phyloP scores from a whole-genome alignment of 2,888 invertebrate species.

The Trichopoda pennipes region DNA sequence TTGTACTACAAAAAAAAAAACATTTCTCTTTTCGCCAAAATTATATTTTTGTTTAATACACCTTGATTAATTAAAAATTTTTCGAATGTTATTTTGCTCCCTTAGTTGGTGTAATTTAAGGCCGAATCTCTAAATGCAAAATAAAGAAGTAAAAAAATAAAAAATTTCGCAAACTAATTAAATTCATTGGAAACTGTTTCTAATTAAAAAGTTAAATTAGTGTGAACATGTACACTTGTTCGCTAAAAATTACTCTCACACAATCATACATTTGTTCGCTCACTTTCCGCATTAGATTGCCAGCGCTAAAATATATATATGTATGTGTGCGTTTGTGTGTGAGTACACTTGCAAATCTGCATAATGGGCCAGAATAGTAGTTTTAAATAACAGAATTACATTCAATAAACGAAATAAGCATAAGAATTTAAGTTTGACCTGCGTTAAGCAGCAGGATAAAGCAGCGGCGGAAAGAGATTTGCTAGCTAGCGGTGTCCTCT shows the following conservation, averaged over 20 bases:
- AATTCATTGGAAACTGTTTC: constrained; percentile 63
- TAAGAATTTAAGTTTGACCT: too few species aligned
- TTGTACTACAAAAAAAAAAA: background rate
- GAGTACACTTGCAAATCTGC: background rate
- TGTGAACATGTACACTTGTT: constrained; percentile 66
- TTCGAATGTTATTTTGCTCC: constrained; percentile 37
- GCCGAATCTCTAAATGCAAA: constrained; percentile 15
- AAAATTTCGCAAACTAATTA: constrained; percentile 63
- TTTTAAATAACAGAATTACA: too few species aligned
- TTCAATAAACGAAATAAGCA: too few species aligned
- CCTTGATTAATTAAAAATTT: constrained; percentile 49
- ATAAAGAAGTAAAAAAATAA: constrained; percentile 9
- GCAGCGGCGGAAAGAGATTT: too few species aligned
- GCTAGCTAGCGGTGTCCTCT: too few species aligned
- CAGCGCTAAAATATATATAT: background rate
- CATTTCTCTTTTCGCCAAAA: background rate
- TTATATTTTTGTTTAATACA: constrained; percentile 22
- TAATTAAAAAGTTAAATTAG: constrained; percentile 69
- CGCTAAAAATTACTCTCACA: constrained; percentile 21
- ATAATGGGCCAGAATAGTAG: too few species aligned
- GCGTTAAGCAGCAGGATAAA: too few species aligned
- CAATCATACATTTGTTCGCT: constrained; percentile 22
- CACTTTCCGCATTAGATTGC: constrained; percentile 30
- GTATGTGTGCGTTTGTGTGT: too few species aligned
- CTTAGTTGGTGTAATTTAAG: constrained; percentile 32